Evolutionary conservation across 2,113 vertebrate species (phyloP).

Genomic region (Machaerirhynchus nigripectus): DNA sequence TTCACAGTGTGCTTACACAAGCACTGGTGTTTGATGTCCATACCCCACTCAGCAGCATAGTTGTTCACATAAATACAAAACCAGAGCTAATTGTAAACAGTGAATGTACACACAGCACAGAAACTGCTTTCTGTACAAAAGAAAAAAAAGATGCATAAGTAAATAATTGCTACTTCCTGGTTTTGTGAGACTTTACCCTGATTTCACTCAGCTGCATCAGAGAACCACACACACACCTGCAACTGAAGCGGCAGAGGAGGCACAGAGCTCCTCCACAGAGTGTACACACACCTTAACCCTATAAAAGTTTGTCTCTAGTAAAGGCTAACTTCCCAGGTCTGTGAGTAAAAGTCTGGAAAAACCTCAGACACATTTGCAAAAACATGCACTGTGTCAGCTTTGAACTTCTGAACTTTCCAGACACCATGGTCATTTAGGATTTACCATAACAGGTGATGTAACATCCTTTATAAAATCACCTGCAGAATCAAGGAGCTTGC

Average conservation of each 20-base stretch:
- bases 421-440: neutral
- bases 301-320: neutral
- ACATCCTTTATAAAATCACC: neutral
- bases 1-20: neutral
- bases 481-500: neutral
- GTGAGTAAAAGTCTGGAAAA: neutral
- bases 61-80: neutral
- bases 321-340: neutral
- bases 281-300: neutral
- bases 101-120: neutral
- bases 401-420: neutral
- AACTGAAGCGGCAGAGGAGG: neutral
- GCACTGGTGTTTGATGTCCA: neutral
- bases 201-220: neutral
- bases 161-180: neutral
- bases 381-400: neutral
- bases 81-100: neutral
- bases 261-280: neutral
- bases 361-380: neutral
- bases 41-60: neutral
- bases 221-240: neutral
- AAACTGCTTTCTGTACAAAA: neutral
- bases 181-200: neutral
- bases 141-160: neutral
- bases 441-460: neutral